A percentile compares a stretch with the other conserved stretches of the same genome.
Conservation (phyloP, 1,140 invertebrate genomes). For the Andricus grossulariae region DNA sequence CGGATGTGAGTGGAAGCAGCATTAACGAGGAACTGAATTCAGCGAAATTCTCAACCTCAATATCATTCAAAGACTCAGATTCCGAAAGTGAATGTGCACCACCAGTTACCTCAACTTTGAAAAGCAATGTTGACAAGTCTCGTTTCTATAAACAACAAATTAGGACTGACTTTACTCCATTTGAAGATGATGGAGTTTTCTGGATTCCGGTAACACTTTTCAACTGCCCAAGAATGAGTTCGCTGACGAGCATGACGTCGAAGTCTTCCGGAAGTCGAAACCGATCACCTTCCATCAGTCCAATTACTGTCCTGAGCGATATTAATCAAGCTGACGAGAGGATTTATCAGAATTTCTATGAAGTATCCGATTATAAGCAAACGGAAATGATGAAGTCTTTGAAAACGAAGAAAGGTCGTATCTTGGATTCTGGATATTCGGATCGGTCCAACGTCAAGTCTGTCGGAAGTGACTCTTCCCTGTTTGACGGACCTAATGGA, state of each 20-base stretch:
- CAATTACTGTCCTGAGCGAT: conserved; percentile 39
- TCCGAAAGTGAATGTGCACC: neutral
- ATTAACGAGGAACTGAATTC: neutral
- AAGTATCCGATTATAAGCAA: too few relatives aligned
- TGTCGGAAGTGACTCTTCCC: too few relatives aligned
- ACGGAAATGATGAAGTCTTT: too few relatives aligned
- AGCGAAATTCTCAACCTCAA: neutral
- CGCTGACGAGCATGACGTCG: conserved; percentile 36
- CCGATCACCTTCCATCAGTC: conserved; percentile 44
- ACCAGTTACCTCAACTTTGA: neutral
- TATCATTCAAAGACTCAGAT: neutral
- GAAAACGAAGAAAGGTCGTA: too few relatives aligned
- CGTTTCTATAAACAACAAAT: too few relatives aligned
- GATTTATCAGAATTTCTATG: too few relatives aligned
- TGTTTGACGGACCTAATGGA: too few relatives aligned
- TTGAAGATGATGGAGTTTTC: conserved; percentile 42
- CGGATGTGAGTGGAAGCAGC: neutral
- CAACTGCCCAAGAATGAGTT: conserved; percentile 50
- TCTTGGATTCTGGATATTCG: too few relatives aligned
- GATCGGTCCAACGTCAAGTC: too few relatives aligned
- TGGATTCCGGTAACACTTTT: conserved; percentile 50
- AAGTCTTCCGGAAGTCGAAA: neutral
- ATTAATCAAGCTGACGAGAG: too few relatives aligned
- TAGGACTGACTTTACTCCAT: too few relatives aligned
- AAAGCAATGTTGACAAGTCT: neutral